Base-by-base conservation (phyloP, 35 echinoderm and acorn worm species). In the Patiria miniata region DNA sequence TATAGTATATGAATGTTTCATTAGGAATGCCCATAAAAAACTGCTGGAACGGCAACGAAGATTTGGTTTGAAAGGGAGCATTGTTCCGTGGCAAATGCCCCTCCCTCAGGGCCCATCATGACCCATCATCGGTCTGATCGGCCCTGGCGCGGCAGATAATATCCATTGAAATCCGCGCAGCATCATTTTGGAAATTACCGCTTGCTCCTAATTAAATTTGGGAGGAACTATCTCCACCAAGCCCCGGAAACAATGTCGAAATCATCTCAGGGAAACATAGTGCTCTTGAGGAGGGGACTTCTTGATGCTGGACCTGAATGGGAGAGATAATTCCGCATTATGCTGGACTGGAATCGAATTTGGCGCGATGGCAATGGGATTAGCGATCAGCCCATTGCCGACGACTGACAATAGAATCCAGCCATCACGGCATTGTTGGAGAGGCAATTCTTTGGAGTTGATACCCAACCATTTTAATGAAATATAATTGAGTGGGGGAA, bases 191-290 rank as follows among this genome's bases (percentile, higher is more conserved):
- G 26, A 73, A 73, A 73, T 73, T 73, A 73, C 65, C 65, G 9
- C n/a, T n/a, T 26, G 34, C 29, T 47, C 65, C 65, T 73, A 73
- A 73, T 73, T 73, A 73, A 73, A 73, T 73, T 73, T 73, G 7
- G 34, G 65, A 73, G 29, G 19, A 26, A 26, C 29, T 26, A 60
- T 60, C 57, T 9, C 34, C 42, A 47, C 42, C 42, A 47, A 47
- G 42, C 42, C 34, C 65, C 14, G 65, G 65, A 73, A 73, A 73
- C 65, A 73, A 73, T 73, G 42, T 47, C 12, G 42, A 47, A 47
- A 47, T 47, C 42, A 47, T 47, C 42, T 47, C 4, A 6, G 12
- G 42, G 42, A n/a, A 47, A 47, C 42, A 47, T 12, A 47, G 42
- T 12, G 42, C 42, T 12, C 12, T n/a, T n/a, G n/a, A 47, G 42